These are phyloP conservation scores for Hozukius guyotensis DNA, from an alignment of 2,797 vertebrate species.

Conservation along the genomic window DNA sequence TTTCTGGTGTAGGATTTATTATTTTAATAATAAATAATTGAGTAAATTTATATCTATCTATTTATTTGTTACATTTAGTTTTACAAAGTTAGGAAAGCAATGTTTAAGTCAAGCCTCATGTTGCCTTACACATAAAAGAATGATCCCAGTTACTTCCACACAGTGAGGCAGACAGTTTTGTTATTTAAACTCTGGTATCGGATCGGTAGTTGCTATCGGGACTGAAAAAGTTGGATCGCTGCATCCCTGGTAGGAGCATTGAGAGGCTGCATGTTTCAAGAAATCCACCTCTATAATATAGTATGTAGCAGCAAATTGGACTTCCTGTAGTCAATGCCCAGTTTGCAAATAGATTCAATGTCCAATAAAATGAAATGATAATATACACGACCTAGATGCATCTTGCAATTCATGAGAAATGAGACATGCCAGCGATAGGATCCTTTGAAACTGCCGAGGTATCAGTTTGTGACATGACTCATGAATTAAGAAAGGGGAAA, in stretches of 20 bases:
- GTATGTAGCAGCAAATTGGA: background rate
- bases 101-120: too few relatives aligned
- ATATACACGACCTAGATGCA: background rate
- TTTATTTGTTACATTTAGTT: too few relatives aligned
- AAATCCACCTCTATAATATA: background rate
- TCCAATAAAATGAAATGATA: background rate
- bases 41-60: too few relatives aligned
- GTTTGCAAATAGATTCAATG: background rate
- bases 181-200: too few relatives aligned
- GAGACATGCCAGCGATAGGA: background rate
- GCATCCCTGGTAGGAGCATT: background rate
- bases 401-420: background rate
- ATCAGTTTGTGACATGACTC: slow-evolving; percentile 21
- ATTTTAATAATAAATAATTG: too few relatives aligned
- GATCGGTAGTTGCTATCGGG: too few relatives aligned
- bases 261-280: background rate
- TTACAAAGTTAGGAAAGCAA: too few relatives aligned
- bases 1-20: too few relatives aligned
- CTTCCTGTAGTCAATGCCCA: background rate
- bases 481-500: background rate
- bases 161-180: rapidly evolving
- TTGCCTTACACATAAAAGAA: too few relatives aligned
- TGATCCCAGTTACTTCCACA: too few relatives aligned
- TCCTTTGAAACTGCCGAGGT: background rate
- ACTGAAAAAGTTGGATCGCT: too few relatives aligned